Evolutionary conservation across 2,113 vertebrate genomes (phyloP).

Genomic region (Setophaga coronata): DNA sequence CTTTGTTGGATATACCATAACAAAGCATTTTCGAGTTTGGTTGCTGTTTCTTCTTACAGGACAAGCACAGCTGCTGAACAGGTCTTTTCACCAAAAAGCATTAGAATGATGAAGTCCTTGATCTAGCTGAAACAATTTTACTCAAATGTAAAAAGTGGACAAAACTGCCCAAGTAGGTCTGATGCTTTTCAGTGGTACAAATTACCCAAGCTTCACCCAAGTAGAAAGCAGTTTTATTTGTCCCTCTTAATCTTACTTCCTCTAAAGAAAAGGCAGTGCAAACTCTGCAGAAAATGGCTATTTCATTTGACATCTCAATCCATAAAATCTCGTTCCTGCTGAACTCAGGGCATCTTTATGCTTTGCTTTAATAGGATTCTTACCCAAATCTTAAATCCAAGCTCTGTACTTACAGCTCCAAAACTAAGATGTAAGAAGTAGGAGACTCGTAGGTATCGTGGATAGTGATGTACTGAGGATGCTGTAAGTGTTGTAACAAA

Average conservation of each 20-base stretch:
- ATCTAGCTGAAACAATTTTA: neutral
- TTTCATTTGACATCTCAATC: neutral
- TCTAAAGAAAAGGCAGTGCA: neutral
- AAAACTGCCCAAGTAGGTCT: neutral
- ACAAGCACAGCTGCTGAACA: neutral
- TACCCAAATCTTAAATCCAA: neutral
- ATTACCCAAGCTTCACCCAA: neutral
- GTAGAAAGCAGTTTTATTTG: neutral
- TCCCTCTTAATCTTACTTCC: neutral
- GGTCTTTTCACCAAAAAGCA: neutral
- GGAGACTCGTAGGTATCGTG: slow-evolving; percentile 91
- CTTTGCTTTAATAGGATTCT: neutral
- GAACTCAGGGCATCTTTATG: neutral
- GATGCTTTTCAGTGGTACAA: neutral
- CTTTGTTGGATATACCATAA: neutral
- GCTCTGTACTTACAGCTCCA: slow-evolving; percentile 88
- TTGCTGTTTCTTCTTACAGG: neutral
- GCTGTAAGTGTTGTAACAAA: slow-evolving; percentile 87
- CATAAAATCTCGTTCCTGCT: neutral
- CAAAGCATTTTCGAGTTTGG: neutral
- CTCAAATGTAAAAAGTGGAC: neutral
- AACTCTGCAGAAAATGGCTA: neutral
- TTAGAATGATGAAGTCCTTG: neutral
- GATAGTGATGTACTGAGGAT: slow-evolving; percentile 89
- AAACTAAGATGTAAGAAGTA: slow-evolving; percentile 85